Conservation (phyloP, 2,797 vertebrate genomes). For the Manis crassicaudata region DNA sequence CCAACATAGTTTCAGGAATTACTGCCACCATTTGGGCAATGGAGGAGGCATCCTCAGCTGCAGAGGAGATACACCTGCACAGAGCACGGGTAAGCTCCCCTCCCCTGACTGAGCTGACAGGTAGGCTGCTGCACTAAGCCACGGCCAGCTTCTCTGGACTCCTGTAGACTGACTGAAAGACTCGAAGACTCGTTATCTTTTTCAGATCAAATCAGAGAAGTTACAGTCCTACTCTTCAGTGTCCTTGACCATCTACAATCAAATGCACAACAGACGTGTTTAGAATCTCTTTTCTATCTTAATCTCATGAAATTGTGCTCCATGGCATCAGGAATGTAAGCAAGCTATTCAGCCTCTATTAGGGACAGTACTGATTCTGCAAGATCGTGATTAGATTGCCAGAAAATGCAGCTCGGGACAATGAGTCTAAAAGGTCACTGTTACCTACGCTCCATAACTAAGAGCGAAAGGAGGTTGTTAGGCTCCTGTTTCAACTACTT, state of each 20-base stretch:
- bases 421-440: rapidly evolving
- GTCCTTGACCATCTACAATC: neutral
- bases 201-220: neutral
- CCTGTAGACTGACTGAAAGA: no score
- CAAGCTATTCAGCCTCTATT: neutral
- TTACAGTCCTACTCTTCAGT: neutral
- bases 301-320: neutral
- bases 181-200: neutral
- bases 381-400: neutral
- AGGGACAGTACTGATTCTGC: neutral
- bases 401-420: neutral
- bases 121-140: no score
- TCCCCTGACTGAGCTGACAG: neutral
- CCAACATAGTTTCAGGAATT: neutral
- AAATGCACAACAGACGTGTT: neutral
- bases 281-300: neutral
- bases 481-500: neutral
- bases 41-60: neutral
- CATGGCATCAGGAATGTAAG: neutral
- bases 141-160: no score
- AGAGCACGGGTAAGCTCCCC: neutral
- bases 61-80: rapidly evolving
- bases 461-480: neutral
- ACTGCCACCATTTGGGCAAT: neutral
- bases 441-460: rapidly evolving